Evolutionary conservation across 1,140 invertebrate species (phyloP).

Genomic region (Heliconius hermathena): DNA sequence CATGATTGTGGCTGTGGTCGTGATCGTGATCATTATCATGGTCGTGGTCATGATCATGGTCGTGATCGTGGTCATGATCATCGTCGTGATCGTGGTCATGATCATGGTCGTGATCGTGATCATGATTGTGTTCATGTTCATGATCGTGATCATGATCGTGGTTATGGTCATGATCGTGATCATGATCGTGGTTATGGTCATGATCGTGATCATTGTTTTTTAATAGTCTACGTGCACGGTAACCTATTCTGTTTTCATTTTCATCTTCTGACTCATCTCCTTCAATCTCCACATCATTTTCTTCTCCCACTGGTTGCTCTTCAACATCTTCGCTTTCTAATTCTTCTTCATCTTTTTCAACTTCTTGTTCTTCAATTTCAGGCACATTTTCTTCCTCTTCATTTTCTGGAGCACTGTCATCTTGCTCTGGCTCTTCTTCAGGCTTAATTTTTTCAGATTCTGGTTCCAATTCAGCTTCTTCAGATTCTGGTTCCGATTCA

Average conservation of each 20-base stretch:
- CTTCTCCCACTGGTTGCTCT: conserved; percentile 12
- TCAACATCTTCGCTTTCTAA: conserved; percentile 12
- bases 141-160: conserved; percentile 8
- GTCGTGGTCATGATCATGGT: not conserved
- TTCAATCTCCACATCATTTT: conserved; percentile 11
- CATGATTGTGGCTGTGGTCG: conserved; percentile 4
- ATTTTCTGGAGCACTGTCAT: conserved; percentile 33
- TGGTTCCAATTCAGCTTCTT: conserved; percentile 42
- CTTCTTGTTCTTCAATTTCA: conserved; percentile 30
- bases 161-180: not conserved
- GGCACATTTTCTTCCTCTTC: conserved; percentile 27
- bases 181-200: not conserved
- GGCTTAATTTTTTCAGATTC: conserved; percentile 37
- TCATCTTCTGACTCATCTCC: conserved; percentile 4
- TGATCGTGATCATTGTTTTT: conserved; percentile 12
- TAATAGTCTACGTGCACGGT: conserved; percentile 6
- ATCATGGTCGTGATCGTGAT: conserved; percentile 17
- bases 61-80: not conserved
- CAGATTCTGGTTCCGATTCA: conserved; percentile 43
- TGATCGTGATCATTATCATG: conserved; percentile 17
- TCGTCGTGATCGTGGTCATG: conserved; percentile 20
- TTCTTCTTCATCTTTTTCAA: conserved; percentile 22
- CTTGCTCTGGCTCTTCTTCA: conserved; percentile 24
- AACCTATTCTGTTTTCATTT: conserved; percentile 16
- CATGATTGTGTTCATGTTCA: not conserved